Evolutionary conservation across 2,888 invertebrate genomes (phyloP).

Genomic region (Neoscelio sp.): DNA sequence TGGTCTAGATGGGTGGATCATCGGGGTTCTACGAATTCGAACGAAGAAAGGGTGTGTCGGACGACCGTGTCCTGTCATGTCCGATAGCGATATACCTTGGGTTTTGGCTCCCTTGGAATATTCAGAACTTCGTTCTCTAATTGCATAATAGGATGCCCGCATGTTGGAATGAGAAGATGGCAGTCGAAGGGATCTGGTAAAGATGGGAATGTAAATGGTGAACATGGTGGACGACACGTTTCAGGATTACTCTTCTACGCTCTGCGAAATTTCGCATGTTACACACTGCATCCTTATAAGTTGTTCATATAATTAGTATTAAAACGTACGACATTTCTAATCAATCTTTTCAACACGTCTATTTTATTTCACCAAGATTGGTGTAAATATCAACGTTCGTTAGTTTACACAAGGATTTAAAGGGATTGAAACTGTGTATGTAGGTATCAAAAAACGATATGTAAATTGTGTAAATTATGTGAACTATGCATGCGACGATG

Average conservation of each 20-base stretch:
- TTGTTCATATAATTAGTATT: slow-evolving; percentile 7
- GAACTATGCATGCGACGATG: slow-evolving; percentile 58
- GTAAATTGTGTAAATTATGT: slow-evolving; percentile 56
- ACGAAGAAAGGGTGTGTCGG: slow-evolving; percentile 83
- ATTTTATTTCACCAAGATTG: no score
- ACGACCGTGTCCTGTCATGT: slow-evolving; percentile 82
- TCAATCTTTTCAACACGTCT: no score
- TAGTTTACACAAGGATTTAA: no score
- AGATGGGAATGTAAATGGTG: slow-evolving; percentile 63
- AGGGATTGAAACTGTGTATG: background rate
- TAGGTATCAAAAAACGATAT: slow-evolving; percentile 36
- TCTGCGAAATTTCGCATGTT: slow-evolving; percentile 48
- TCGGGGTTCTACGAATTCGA: slow-evolving; percentile 78
- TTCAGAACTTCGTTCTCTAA: slow-evolving; percentile 78
- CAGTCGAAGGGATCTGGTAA: slow-evolving; percentile 62
- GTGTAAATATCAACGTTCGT: no score
- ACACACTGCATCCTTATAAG: slow-evolving; percentile 15
- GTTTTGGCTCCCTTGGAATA: slow-evolving; percentile 79
- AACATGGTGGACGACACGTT: slow-evolving; percentile 65
- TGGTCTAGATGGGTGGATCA: slow-evolving; percentile 71
- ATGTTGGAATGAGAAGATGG: slow-evolving; percentile 72
- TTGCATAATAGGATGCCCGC: slow-evolving; percentile 83
- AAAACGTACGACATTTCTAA: no score
- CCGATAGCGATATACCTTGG: slow-evolving; percentile 82
- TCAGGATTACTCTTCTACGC: slow-evolving; percentile 53